Evolutionary conservation across 2,888 invertebrate species (phyloP), one percentile per base, ranked within the genome.

Genomic region (Hermodice carunculata): DNA sequence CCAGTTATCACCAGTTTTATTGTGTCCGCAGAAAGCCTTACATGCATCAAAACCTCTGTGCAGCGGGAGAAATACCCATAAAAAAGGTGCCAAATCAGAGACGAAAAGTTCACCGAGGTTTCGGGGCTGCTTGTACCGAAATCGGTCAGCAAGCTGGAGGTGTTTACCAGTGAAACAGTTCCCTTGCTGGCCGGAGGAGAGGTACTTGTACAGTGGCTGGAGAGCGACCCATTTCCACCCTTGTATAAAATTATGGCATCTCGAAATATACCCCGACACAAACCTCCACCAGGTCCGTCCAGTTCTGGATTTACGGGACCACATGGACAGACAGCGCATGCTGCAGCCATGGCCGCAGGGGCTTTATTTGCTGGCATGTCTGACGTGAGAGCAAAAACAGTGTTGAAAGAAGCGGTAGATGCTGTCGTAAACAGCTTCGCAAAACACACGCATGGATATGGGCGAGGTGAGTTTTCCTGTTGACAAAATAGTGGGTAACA

Each of bases 361-460:
- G 62, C 28, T 22, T 22, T 54, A 8, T 24, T 22, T 22, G 31
- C 54, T 14, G 56, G 53, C 56, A 61, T 49, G 56, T 53, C 58
- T 5, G 62, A 57, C 43, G 42, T 57, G 26, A 40, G 49, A 29
- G 63, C 63, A 22, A 67, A 64, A 40, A 85, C 85, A 42, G 86
- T 87, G 61, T 87, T 91, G 57, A 90, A 90, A 78, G 91, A 91
- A 81, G 91, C 91, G n/a, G 91, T 91, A 24, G 91, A 92, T 82
- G 91, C 91, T 19, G 91, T 92, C 52, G 91, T 91, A 73, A 91
- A 91, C 84, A 91, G 91, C 84, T 92, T 91, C 85, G 91, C 91
- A 32, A 92, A 91, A 80, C 91, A 91, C 78, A 90, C 90, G 40
- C 91, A 91, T 82, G 91, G 91, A 68, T 91, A 91, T 81, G 91